These are phyloP conservation scores for Theropithecus gelada DNA, from an alignment of 2,113 vertebrate species.

Conservation along the genomic window DNA sequence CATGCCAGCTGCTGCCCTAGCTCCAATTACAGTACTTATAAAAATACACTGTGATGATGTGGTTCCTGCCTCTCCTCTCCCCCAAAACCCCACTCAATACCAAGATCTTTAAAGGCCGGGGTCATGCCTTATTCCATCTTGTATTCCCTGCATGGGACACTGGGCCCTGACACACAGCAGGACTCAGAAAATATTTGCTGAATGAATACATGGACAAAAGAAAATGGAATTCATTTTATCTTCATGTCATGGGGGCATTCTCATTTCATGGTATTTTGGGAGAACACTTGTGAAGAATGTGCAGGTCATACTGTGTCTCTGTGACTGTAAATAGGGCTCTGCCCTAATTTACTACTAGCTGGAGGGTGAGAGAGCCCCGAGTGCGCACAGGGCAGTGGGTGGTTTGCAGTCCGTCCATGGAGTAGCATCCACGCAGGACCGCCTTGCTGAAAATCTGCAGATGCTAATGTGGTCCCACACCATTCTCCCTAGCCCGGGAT, in stretches of 20 bases:
- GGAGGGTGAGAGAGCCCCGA: background rate
- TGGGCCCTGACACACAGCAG: background rate
- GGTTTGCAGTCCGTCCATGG: background rate
- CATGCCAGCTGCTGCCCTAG: background rate
- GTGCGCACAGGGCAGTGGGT: rapidly evolving
- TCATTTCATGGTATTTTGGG: slow-evolving; percentile 4
- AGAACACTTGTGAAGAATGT: background rate
- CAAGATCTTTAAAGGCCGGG: background rate
- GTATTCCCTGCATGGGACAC: background rate
- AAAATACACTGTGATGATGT: background rate
- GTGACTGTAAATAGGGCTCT: background rate
- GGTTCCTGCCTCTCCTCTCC: background rate
- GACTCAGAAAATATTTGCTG: background rate
- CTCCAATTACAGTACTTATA: background rate
- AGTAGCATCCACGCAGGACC: background rate
- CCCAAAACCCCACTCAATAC: background rate
- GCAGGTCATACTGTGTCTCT: background rate
- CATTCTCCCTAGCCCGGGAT: background rate
- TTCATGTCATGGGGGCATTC: background rate
- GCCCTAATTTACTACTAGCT: slow-evolving; percentile 17
- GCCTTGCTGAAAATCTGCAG: background rate
- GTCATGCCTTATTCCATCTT: background rate
- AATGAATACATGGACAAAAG: slow-evolving; percentile 7
- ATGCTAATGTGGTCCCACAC: background rate
- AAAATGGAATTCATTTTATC: background rate